Evolutionary conservation across 2,113 vertebrate genomes (phyloP), one percentile per base, ranked within the genome.

Genomic region (Indri indri): DNA sequence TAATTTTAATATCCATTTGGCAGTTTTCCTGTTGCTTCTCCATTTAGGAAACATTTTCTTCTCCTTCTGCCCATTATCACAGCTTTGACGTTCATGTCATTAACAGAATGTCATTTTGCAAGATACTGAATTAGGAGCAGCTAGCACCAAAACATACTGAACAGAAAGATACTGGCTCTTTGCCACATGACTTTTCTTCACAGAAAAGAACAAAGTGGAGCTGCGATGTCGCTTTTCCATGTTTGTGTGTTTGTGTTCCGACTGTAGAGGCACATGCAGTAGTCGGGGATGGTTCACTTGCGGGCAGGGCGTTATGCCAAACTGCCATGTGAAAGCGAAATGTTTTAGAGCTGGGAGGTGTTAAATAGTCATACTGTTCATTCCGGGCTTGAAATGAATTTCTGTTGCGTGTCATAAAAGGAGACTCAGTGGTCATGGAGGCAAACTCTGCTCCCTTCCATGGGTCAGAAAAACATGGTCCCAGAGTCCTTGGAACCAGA

Each of bases 81-180:
- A 97, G 96, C 95, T 97, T 96, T 95, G 89, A 95, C 94, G 92
- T 94, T 93, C 96, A 85, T 95, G 95, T 95, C 95, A 97, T 97
- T 97, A 97, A 90, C 95, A 98, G 90, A 96, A 93, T 97, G 93
- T 95, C 97, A 90, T 97, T 97, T 97, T 97, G 95, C 80, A 95
- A 97, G 95, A 95, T 54, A 90, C 95, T n/a, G 47, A 97, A 97
- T 95, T 96, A 95, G 97, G 93, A 92, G 25, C 87, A 97, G 87
- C 87, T 68, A 95, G 93, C 95, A 90, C 66, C 92, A 88, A 95
- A 97, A 92, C 92, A 83, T 73, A 87, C 66, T n/a, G 97, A 79
- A 77, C 63, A n/a, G 95, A 87, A 66, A 95, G 85, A 84, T 40
- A 65, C 57, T 95, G 94, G 91, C 93, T 32, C 50, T 40, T 77